Percentiles rank a stretch among this genome's conserved stretches.
These are phyloP conservation scores for Luscinia megarhynchos DNA, from an alignment of 2,797 vertebrate genomes.

Conservation along the genomic window DNA sequence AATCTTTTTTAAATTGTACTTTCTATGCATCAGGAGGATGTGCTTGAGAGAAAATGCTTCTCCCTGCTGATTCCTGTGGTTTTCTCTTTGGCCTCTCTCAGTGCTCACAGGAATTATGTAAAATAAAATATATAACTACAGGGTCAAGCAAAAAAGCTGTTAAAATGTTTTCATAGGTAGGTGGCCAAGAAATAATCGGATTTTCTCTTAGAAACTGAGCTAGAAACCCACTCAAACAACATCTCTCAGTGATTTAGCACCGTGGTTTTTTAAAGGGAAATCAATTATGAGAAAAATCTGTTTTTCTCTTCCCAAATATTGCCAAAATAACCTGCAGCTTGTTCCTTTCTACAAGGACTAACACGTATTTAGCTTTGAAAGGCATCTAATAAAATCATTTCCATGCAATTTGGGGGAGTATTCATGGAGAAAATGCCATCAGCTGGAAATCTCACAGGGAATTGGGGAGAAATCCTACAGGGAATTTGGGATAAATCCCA, in stretches of 20 bases:
- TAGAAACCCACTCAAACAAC: not conserved
- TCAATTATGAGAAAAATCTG: not conserved
- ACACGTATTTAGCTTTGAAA: not conserved
- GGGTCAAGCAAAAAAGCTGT: not conserved
- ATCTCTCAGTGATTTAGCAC: not conserved
- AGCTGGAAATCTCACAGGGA: not conserved
- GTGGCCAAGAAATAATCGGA: not conserved
- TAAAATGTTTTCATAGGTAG: not conserved
- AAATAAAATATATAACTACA: not conserved
- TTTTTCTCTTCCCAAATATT: not conserved
- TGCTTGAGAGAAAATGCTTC: not conserved
- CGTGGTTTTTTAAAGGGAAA: not conserved
- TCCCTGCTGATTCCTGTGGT: not conserved
- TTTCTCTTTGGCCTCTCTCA: not conserved
- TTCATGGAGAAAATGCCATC: not conserved
- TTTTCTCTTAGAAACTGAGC: not conserved
- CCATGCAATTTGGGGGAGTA: not conserved
- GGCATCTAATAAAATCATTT: not conserved
- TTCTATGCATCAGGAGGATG: not conserved
- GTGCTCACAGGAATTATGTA: rapidly evolving
- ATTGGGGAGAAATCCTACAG: not conserved
- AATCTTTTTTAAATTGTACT: not conserved
- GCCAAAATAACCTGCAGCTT: not conserved
- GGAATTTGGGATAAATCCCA: not conserved
- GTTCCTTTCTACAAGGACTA: not conserved